Percentiles rank a stretch among this genome's conserved stretches.
Evolutionary conservation across 2,888 invertebrate genomes (phyloP).

Genomic region (Anorthoa munda): DNA sequence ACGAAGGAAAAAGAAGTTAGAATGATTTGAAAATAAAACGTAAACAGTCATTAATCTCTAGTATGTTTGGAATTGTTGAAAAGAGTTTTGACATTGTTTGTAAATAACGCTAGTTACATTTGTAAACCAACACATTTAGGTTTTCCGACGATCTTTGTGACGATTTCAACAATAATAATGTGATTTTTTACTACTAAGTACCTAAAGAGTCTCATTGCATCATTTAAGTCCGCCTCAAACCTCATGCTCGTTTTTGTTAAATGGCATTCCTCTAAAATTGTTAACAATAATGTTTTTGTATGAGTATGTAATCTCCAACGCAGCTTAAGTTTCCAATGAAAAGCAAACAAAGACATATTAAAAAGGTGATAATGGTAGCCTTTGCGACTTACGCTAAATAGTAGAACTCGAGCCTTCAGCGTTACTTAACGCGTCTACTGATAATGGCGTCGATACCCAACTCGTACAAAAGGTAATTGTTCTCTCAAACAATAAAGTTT

Average conservation of each 20-base stretch:
- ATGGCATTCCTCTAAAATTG: not conserved
- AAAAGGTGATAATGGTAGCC: slow-evolving; percentile 73
- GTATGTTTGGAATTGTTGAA: slow-evolving; percentile 70
- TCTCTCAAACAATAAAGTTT: slow-evolving; percentile 89
- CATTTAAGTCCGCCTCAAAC: not conserved
- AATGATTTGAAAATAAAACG: slow-evolving; percentile 63
- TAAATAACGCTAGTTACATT: slow-evolving; percentile 73
- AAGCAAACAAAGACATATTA: slow-evolving; percentile 83
- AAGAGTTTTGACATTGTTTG: slow-evolving; percentile 72
- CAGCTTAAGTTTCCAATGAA: slow-evolving; percentile 57
- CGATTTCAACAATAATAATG: slow-evolving; percentile 2
- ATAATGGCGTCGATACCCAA: slow-evolving; percentile 85
- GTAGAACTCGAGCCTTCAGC: slow-evolving; percentile 83
- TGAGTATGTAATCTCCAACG: slow-evolving; percentile 29
- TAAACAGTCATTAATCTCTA: slow-evolving; percentile 71
- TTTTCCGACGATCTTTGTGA: slow-evolving; percentile 48
- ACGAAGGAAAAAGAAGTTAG: slow-evolving; percentile 64
- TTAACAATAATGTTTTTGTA: slow-evolving; percentile 24
- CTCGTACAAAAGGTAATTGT: slow-evolving; percentile 90
- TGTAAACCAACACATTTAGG: slow-evolving; percentile 66
- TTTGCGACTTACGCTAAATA: slow-evolving; percentile 77
- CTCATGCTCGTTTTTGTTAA: not conserved
- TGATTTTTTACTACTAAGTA: not conserved
- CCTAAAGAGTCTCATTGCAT: not conserved
- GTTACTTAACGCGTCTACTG: slow-evolving; percentile 86